These are phyloP conservation scores for Pseudomyrmex dendroicus DNA, from an alignment of 1,140 invertebrate genomes.

Conservation along the genomic window DNA sequence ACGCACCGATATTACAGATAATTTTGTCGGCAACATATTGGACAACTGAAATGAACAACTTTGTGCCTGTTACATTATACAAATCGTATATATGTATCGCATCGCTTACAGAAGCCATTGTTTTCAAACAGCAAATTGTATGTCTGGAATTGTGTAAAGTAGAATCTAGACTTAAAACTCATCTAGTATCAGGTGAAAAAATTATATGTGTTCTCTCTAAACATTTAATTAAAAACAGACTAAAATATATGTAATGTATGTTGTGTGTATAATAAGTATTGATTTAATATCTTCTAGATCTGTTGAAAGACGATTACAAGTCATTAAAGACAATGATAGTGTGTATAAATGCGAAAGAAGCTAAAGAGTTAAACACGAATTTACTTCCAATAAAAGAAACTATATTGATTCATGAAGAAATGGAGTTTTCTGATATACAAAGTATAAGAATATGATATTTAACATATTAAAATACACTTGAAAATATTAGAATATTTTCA, in stretches of 20 bases:
- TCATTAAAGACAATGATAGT: slow-evolving; percentile 77
- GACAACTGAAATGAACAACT: slow-evolving; percentile 72
- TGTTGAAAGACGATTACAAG: slow-evolving; percentile 65
- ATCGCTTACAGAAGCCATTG: slow-evolving; percentile 81
- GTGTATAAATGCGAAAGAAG: slow-evolving; percentile 76
- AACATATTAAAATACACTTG: slow-evolving; percentile 10
- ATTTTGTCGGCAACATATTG: slow-evolving; percentile 76
- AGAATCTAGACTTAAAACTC: slow-evolving; percentile 67
- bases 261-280: background rate
- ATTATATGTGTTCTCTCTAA: background rate
- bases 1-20: slow-evolving; percentile 75
- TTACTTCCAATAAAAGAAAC: slow-evolving; percentile 69
- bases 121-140: slow-evolving; percentile 71
- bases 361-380: slow-evolving; percentile 71
- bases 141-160: slow-evolving; percentile 68
- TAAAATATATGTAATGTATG: no score
- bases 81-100: slow-evolving; percentile 81
- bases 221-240: background rate
- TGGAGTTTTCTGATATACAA: slow-evolving; percentile 67
- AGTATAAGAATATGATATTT: slow-evolving; percentile 56
- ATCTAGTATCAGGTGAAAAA: slow-evolving; percentile 72
- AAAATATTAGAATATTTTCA: slow-evolving; percentile 17
- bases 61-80: slow-evolving; percentile 68
- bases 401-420: slow-evolving; percentile 74
- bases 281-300: slow-evolving; percentile 57